Evolutionary conservation across 1,140 invertebrate genomes (phyloP).

Genomic region (Pseudachorutes palmiensis): DNA sequence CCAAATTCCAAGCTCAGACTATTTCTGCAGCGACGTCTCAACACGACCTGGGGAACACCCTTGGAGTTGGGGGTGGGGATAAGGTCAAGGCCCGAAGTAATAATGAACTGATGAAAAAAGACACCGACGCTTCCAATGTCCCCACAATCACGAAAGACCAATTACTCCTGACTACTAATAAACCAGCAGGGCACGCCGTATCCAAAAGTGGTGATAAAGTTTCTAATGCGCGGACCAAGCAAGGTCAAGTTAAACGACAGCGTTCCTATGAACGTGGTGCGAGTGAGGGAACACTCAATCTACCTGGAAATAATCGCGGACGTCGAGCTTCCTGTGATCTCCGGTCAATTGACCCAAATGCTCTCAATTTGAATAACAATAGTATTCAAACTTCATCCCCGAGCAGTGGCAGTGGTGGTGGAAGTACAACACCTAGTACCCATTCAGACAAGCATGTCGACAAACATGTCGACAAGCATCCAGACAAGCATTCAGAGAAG

Average conservation of each 20-base stretch:
- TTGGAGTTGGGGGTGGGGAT: constrained; percentile 19
- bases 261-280: constrained; percentile 35
- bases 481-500: background rate
- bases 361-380: constrained; percentile 30
- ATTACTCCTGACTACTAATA: background rate
- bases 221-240: background rate
- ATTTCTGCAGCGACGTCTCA: constrained; percentile 30
- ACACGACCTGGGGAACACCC: constrained; percentile 24
- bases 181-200: background rate
- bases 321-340: constrained; percentile 37
- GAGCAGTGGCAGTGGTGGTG: background rate
- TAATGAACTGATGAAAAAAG: constrained; percentile 18
- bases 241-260: constrained; percentile 33
- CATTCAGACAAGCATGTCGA: background rate
- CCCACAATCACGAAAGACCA: constrained; percentile 1
- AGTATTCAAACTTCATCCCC: constrained; percentile 13
- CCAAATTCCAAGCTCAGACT: constrained; percentile 31
- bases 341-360: constrained; percentile 26
- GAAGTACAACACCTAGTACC: too few species aligned
- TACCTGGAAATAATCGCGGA: constrained; percentile 32
- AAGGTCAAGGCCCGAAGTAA: constrained; percentile 23
- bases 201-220: constrained; percentile 11
- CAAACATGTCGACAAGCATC: background rate
- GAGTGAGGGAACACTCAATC: constrained; percentile 35
- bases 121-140: background rate